Conservation (phyloP, 2,797 vertebrate species). For the Sylvia borin region DNA sequence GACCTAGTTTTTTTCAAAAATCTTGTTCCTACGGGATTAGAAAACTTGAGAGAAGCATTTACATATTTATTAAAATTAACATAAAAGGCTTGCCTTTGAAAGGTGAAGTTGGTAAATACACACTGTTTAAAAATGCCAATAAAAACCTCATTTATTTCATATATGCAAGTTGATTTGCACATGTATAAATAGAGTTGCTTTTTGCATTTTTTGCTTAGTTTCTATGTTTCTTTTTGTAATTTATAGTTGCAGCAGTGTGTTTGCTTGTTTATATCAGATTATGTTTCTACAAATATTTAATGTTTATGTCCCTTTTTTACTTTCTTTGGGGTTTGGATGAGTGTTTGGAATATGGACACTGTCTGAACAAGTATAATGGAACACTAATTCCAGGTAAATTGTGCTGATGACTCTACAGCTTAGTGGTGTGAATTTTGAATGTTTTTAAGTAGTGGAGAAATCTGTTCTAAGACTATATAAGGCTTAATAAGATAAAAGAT, state of each 20-base stretch:
- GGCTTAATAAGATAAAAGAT: background rate
- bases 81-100: slow-evolving; percentile 70
- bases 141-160: slow-evolving; percentile 77
- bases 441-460: background rate
- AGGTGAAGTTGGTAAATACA: slow-evolving; percentile 70
- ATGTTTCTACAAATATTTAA: slow-evolving; percentile 70
- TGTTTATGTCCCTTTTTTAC: slow-evolving; percentile 78
- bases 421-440: background rate
- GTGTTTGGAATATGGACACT: slow-evolving; percentile 46
- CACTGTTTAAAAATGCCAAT: slow-evolving; percentile 77
- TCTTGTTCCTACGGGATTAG: slow-evolving; percentile 61
- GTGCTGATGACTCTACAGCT: background rate
- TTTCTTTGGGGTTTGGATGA: slow-evolving; percentile 52
- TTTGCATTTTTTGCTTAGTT: slow-evolving; percentile 69
- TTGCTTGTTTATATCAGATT: slow-evolving; percentile 59
- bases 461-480: background rate
- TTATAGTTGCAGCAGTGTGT: slow-evolving; percentile 44
- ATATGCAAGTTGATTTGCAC: slow-evolving; percentile 84
- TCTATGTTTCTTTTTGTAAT: slow-evolving; percentile 59
- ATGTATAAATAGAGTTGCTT: slow-evolving; percentile 76
- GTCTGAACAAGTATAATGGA: slow-evolving; percentile 62
- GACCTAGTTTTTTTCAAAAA: slow-evolving; percentile 51
- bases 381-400: slow-evolving; percentile 33
- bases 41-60: slow-evolving; percentile 68
- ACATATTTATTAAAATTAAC: slow-evolving; percentile 75